A percentile compares a stretch with the other conserved stretches of the same genome.
These are phyloP conservation scores for Danionella dracula DNA, from an alignment of 2,797 vertebrate species.

Conservation along the genomic window DNA sequence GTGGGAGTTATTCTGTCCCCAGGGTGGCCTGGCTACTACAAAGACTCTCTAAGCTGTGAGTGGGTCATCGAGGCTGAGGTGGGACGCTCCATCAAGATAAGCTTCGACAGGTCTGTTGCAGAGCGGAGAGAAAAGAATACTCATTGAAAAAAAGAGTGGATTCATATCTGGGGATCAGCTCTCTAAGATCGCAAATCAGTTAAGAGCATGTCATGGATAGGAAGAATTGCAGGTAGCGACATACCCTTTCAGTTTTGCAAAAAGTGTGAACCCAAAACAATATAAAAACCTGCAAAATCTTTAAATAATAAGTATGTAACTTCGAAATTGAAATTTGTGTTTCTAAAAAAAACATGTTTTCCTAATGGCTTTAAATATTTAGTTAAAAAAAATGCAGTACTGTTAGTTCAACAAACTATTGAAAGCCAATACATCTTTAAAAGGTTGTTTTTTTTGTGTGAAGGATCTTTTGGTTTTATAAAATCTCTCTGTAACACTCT, in stretches of 20 bases:
- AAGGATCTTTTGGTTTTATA: background rate
- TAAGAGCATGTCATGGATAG: background rate
- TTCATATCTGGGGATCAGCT: slow-evolving; percentile 10
- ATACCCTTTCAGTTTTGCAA: too few species aligned
- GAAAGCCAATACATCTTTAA: too few species aligned
- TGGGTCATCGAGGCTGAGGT: slow-evolving; percentile 88
- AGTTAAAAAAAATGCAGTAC: too few species aligned
- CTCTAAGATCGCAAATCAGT: background rate
- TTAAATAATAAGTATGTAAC: too few species aligned
- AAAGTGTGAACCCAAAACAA: too few species aligned
- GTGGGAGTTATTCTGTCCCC: slow-evolving; percentile 84
- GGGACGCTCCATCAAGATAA: slow-evolving; percentile 87
- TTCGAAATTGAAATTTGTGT: too few species aligned
- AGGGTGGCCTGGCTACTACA: slow-evolving; percentile 87
- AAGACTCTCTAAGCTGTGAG: slow-evolving; percentile 87
- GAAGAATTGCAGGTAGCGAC: background rate
- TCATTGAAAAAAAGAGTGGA: background rate
- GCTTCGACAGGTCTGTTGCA: slow-evolving; percentile 80
- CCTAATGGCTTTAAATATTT: too few species aligned
- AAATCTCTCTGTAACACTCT: too few species aligned
- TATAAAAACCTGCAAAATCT: too few species aligned
- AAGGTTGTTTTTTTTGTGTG: background rate
- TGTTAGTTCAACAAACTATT: too few species aligned
- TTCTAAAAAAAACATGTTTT: too few species aligned
- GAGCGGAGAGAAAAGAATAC: slow-evolving; percentile 6